phyloP scores from a whole-genome alignment of 2,888 invertebrate species.

The Synergus gifuensis region DNA sequence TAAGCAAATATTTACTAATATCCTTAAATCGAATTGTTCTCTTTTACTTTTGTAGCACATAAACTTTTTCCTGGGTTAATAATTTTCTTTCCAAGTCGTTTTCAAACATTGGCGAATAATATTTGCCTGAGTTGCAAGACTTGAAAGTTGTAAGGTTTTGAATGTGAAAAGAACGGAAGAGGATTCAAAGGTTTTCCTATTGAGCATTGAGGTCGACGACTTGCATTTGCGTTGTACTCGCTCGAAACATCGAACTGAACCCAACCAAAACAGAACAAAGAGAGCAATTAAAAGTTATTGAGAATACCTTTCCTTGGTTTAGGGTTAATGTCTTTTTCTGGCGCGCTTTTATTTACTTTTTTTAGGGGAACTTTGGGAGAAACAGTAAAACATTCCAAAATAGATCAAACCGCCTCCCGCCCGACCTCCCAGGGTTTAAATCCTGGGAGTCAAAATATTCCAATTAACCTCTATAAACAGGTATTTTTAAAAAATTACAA shows the following conservation, averaged over 20 bases:
- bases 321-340: not conserved
- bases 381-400: no score
- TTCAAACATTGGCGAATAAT: not conserved
- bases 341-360: not conserved
- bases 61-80: not conserved
- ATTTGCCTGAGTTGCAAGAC: not conserved
- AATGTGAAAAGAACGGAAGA: not conserved
- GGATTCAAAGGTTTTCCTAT: slow-evolving; percentile 28
- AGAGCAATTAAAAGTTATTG: slow-evolving; percentile 1
- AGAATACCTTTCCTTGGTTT: not conserved
- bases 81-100: not conserved
- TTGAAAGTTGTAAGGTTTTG: not conserved
- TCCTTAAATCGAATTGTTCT: not conserved
- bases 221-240: slow-evolving; percentile 11
- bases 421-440: no score
- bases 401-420: no score
- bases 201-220: slow-evolving; percentile 40
- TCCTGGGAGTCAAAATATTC: no score
- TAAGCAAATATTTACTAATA: not conserved
- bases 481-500: no score
- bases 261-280: slow-evolving; percentile 25
- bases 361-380: no score
- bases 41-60: no score
- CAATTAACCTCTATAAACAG: no score
- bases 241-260: not conserved